These are phyloP conservation scores for Saccostrea glomerata DNA, from an alignment of 1,140 invertebrate species.

Conservation along the genomic window DNA sequence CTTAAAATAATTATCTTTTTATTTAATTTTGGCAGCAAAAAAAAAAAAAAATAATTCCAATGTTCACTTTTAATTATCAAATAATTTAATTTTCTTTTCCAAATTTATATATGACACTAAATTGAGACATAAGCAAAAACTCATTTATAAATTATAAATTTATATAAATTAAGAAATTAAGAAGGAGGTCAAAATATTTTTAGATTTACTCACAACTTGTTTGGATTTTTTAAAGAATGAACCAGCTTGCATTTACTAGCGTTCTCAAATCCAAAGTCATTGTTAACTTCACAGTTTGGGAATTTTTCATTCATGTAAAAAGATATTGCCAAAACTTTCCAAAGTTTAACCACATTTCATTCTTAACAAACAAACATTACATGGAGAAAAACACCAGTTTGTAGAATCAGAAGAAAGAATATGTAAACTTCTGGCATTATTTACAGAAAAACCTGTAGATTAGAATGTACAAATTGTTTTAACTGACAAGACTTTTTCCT, in stretches of 20 bases:
- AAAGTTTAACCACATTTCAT: background rate
- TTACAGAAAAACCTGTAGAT: constrained; percentile 20
- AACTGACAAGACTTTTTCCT: constrained; percentile 20
- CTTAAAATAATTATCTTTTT: too few species aligned
- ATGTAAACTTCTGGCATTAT: constrained; percentile 15
- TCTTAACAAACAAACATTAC: background rate
- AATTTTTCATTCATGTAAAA: background rate
- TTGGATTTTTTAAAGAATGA: too few species aligned
- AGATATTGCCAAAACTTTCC: background rate
- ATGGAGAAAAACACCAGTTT: background rate
- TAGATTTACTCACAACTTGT: background rate
- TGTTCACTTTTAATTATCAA: too few species aligned
- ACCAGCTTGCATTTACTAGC: background rate
- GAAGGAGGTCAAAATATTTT: background rate
- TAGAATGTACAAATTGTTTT: constrained; percentile 22
- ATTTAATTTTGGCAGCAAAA: too few species aligned
- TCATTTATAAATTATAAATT: background rate
- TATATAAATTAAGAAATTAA: background rate
- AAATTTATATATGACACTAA: background rate
- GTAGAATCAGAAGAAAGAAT: background rate
- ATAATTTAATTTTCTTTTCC: too few species aligned
- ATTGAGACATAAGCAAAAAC: background rate
- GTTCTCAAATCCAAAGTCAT: background rate
- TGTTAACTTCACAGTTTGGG: background rate
- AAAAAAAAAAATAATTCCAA: too few species aligned